These are phyloP conservation scores for Sipha flava DNA, from an alignment of 1,140 invertebrate species.

Conservation along the genomic window DNA sequence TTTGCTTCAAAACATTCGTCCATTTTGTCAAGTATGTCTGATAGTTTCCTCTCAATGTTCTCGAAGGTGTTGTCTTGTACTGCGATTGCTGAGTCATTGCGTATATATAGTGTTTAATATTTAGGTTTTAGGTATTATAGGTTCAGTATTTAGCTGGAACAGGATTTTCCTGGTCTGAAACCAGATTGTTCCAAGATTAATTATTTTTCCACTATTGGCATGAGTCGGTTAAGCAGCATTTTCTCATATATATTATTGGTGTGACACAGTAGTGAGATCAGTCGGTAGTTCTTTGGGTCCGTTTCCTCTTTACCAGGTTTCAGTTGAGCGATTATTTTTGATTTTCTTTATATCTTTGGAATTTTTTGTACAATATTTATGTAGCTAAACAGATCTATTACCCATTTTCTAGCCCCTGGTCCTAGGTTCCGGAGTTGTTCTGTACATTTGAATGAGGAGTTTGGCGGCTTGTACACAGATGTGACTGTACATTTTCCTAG, in stretches of 20 bases:
- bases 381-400: neutral
- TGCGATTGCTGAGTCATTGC: no score
- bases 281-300: conserved; percentile 29
- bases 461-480: conserved; percentile 4
- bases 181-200: conserved; percentile 27
- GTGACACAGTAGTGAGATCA: conserved; percentile 33
- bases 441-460: neutral
- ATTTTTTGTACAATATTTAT: neutral
- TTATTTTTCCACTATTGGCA: neutral
- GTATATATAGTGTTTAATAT: conserved; percentile 32
- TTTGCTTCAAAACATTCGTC: neutral
- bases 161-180: conserved; percentile 29
- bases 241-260: conserved; percentile 31
- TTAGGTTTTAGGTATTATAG: neutral
- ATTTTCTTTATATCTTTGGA: conserved; percentile 22
- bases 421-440: conserved; percentile 16
- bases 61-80: conserved; percentile 30
- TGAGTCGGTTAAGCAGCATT: conserved; percentile 25
- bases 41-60: neutral
- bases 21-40: neutral
- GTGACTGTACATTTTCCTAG: neutral
- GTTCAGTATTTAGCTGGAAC: conserved; percentile 27
- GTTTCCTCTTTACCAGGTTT: conserved; percentile 36
- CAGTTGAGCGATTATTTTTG: conserved; percentile 30
- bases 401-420: neutral